These are phyloP conservation scores for Apteryx mantelli DNA, from an alignment of 2,113 vertebrate species.

Conservation along the genomic window DNA sequence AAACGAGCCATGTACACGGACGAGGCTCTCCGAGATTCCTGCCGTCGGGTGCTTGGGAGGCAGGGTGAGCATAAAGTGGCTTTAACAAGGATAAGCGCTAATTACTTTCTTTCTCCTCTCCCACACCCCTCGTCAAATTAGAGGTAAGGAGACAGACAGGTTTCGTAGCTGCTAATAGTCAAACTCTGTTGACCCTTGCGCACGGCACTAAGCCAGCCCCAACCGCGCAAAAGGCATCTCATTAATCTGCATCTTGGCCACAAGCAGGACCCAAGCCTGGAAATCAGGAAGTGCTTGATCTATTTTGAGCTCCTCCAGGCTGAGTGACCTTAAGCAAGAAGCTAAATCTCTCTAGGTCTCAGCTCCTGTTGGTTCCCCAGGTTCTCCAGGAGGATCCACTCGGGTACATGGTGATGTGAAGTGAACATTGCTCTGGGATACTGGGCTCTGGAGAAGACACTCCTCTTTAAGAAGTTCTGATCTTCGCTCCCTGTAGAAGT, in stretches of 20 bases:
- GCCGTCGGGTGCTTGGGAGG: neutral
- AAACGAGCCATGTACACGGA: neutral
- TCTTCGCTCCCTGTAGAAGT: fast-evolving
- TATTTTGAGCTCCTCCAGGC: neutral
- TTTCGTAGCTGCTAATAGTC: neutral
- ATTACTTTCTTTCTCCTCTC: neutral
- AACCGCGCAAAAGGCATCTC: fast-evolving
- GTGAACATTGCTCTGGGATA: fast-evolving
- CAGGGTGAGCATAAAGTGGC: neutral
- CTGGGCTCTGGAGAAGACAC: neutral
- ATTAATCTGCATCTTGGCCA: neutral
- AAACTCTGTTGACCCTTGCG: neutral
- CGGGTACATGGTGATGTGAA: fast-evolving
- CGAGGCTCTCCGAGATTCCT: neutral
- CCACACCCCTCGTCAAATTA: neutral
- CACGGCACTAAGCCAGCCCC: neutral
- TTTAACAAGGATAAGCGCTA: neutral
- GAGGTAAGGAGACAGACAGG: neutral
- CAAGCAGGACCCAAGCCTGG: neutral
- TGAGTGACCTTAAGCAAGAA: neutral
- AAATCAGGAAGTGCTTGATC: neutral
- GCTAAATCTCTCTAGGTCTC: neutral
- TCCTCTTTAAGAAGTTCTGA: neutral
- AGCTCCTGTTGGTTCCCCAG: neutral
- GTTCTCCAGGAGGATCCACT: neutral